Base-by-base conservation (phyloP, 2,113 vertebrate species). In the Geothlypis trichas region DNA sequence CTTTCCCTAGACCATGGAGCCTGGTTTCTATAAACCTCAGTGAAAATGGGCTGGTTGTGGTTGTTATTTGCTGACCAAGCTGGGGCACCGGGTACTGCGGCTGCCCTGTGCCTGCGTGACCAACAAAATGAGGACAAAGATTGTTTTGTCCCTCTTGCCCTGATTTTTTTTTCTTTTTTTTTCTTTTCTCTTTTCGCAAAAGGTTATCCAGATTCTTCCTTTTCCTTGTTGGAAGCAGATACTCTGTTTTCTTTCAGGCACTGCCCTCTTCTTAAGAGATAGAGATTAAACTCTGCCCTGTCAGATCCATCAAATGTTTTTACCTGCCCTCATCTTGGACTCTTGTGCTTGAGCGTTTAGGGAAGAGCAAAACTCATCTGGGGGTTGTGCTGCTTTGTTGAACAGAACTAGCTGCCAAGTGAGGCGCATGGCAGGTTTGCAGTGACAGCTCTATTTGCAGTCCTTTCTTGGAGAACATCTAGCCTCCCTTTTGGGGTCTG, bases 121-220 rank as follows among this genome's bases (percentile, higher is more conserved):
- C 75, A 76, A 51, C 27, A 49, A 55, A 87, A 87, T 18, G 63
- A 93, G 67, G 82, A 95, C 94, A 95, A 83, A 71, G 81, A 87
- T 93, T 76, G 87, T 90, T 93, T 96, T 92, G 78, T 89, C 87
- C 51, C 49, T 68, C 49, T 73, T 87, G 89, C 49, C 89, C 81
- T 88, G 51, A 44, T 83, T 79, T 78, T 23, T 37, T 35, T 61
- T 19, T 2, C 17, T 15, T 11, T 9, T 55, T 7, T 41, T 27
- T 35, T 26, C 5, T 5, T 39, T 12, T 13, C 9, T 24, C 24
- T 65, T 69, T 66, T 72, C 87, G 37, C 37, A 44, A 51, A 66
- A 54, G 57, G 58, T 87, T 90, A 67, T 80, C 41, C 73, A 39
- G 76, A 44, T 88, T 84, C 37, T 68, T 89, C 59, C 52, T 74